phyloP scores from a whole-genome alignment of 2,113 vertebrate genomes.

The Acinonyx jubatus region DNA sequence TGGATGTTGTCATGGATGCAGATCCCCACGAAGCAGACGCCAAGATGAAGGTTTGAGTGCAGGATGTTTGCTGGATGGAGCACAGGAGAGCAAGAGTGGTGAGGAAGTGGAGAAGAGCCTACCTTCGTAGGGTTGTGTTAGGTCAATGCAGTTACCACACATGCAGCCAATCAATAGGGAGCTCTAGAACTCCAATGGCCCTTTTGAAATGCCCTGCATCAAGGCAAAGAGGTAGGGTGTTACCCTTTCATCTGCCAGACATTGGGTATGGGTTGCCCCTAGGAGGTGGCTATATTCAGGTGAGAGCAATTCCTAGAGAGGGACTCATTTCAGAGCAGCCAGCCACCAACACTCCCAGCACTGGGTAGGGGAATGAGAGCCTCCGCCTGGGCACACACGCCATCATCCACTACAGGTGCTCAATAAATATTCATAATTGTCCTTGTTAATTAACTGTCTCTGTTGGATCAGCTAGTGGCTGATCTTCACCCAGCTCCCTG shows the following conservation, averaged over 20 bases:
- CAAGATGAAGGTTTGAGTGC: not conserved
- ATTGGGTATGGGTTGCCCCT: not conserved
- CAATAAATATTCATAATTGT: not conserved
- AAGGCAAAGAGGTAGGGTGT: not conserved
- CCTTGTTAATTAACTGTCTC: not conserved
- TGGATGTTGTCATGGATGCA: not conserved
- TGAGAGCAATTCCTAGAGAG: not conserved
- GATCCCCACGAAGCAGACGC: not conserved
- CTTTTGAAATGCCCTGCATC: not conserved
- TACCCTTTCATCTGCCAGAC: not conserved
- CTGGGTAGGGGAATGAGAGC: not conserved
- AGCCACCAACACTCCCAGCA: not conserved
- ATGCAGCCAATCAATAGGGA: not conserved
- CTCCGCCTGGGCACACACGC: rapidly evolving
- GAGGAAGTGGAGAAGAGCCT: not conserved
- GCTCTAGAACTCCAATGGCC: not conserved
- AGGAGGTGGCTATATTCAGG: not conserved
- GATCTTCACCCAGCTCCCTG: not conserved
- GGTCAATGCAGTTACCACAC: not conserved
- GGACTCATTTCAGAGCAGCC: not conserved
- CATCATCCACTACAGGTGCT: not conserved
- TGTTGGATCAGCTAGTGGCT: not conserved
- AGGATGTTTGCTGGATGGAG: not conserved
- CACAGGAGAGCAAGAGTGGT: not conserved
- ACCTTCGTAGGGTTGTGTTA: not conserved